Percentiles rank a stretch among this genome's conserved stretches.
phyloP scores from a whole-genome alignment of 2,888 invertebrate genomes.

The Sipha maydis region DNA sequence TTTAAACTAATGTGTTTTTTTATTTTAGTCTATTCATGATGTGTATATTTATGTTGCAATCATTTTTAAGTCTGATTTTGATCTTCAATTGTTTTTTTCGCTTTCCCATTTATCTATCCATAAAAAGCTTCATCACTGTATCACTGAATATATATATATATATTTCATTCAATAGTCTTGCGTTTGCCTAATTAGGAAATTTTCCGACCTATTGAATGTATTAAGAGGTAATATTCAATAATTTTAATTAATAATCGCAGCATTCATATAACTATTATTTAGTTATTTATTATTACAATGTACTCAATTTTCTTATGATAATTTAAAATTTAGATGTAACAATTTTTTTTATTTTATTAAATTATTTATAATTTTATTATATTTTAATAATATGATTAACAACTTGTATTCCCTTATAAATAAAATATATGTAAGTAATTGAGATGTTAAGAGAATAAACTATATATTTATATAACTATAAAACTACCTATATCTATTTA shows the following conservation, averaged over 20 bases:
- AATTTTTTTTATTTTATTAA: too few species aligned
- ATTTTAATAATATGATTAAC: background rate
- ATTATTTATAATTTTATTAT: too few species aligned
- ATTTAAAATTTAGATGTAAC: background rate
- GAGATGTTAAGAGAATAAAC: too few species aligned
- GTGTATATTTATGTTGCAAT: background rate
- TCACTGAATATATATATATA: background rate
- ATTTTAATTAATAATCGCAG: slow-evolving; percentile 26
- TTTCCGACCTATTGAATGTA: background rate
- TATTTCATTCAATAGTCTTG: background rate
- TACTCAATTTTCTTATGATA: slow-evolving; percentile 2
- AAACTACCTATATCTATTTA: too few species aligned
- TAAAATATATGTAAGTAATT: too few species aligned
- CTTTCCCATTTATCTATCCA: background rate
- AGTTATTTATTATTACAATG: background rate
- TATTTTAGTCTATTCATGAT: slow-evolving; percentile 14
- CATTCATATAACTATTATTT: background rate
- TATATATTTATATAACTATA: too few species aligned
- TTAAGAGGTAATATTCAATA: background rate
- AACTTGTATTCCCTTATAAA: too few species aligned
- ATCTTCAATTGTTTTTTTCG: slow-evolving; percentile 32
- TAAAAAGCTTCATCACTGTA: background rate
- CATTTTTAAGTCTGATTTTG: slow-evolving; percentile 11
- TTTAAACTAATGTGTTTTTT: slow-evolving; percentile 16
- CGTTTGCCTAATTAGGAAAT: slow-evolving; percentile 5